A percentile compares a stretch with the other conserved stretches of the same genome.
phyloP scores from a whole-genome alignment of 2,113 vertebrate species.

The Raphicerus campestris region DNA sequence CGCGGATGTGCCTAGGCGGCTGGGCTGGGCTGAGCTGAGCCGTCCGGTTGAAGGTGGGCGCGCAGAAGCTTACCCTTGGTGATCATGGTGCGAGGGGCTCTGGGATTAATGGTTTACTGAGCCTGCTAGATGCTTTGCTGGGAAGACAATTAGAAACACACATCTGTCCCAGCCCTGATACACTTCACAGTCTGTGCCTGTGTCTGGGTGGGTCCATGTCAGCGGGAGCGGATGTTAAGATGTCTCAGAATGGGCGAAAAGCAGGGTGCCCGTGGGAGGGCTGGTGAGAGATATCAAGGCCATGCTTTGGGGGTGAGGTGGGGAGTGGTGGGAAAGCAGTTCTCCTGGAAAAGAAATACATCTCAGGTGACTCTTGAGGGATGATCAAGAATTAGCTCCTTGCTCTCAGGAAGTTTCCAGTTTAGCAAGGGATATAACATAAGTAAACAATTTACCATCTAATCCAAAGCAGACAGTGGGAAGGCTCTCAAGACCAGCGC shows the following conservation, averaged over 20 bases:
- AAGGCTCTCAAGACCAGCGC: not conserved
- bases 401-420: not conserved
- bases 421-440: not conserved
- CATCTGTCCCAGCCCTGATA: not conserved
- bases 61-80: not conserved
- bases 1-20: not conserved
- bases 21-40: not conserved
- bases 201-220: not conserved
- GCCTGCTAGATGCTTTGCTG: not conserved
- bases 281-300: not conserved
- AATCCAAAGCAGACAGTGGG: not conserved
- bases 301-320: not conserved
- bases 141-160: not conserved
- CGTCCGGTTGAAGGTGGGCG: not conserved
- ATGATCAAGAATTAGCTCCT: not conserved
- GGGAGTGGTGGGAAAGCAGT: not conserved
- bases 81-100: not conserved
- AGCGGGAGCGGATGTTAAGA: not conserved
- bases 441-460: not conserved
- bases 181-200: not conserved
- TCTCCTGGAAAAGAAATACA: not conserved
- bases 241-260: not conserved
- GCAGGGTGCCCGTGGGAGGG: not conserved
- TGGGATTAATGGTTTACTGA: not conserved
- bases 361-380: not conserved